Conservation (phyloP, 2,797 vertebrate species). For the Avahi laniger region DNA sequence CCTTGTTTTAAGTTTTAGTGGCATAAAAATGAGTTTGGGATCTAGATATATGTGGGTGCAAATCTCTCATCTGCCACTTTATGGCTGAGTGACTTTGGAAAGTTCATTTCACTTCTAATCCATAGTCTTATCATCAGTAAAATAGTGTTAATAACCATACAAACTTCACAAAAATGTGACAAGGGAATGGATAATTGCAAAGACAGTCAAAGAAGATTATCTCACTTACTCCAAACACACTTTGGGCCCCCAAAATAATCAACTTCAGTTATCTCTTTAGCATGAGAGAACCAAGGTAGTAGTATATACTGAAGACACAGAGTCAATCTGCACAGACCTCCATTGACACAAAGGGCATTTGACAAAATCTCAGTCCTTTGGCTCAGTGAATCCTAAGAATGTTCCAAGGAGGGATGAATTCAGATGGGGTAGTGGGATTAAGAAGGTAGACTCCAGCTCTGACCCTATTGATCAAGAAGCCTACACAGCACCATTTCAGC, state of each 20-base stretch:
- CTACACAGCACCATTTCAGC: neutral
- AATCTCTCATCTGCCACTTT: neutral
- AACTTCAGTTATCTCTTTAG: neutral
- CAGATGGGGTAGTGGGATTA: neutral
- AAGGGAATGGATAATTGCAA: too few species aligned
- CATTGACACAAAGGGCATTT: neutral
- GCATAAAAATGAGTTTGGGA: neutral
- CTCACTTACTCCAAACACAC: neutral
- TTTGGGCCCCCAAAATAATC: neutral
- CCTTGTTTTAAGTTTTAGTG: neutral
- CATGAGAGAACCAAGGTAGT: neutral
- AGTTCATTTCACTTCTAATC: neutral
- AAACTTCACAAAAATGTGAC: neutral
- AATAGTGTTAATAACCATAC: neutral
- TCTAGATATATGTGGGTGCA: neutral
- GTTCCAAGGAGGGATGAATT: neutral
- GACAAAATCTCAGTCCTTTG: neutral
- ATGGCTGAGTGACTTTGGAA: neutral
- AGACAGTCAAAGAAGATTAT: too few species aligned
- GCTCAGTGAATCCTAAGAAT: neutral
- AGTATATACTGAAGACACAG: neutral
- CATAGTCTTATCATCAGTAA: neutral
- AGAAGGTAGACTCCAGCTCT: neutral
- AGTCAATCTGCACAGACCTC: neutral
- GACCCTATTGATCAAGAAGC: neutral